Base-by-base conservation (phyloP, 2,113 vertebrate species). In the Gobiocypris rarus region DNA sequence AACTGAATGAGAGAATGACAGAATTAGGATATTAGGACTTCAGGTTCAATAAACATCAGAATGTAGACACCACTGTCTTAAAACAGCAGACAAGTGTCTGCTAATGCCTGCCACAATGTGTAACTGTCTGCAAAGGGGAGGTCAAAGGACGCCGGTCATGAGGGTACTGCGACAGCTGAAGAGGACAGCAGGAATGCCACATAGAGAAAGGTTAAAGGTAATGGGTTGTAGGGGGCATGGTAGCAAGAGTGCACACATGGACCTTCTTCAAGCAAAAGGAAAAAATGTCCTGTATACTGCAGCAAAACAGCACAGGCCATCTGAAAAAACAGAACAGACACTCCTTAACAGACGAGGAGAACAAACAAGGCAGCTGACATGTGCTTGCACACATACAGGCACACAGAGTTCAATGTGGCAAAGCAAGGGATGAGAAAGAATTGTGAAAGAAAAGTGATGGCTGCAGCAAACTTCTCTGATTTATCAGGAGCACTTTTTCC, bases 131-230 rank as follows among this genome's bases (percentile, higher is more conserved):
- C 28, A 74, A 77, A 74, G 8, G 54, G 48, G 24, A 48, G 80
- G 80, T 82, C 48, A 82, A 70, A 82, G 65, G 17, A 3, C 63
- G 54, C 10, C 3, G 65, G 65, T 54, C 63, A 54, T 56, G 19
- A 41, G 48, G 65, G 26, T 56, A 41, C 45, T 38, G 45, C 1
- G 19, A 82, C 78, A 84, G 59, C 71, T 70, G 73, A 43, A 19
- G 54, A 24, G 69, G 76, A 22, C 65, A 61, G 56, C 38, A 63
- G 61, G 54, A 63, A 82, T 61, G 45, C 43, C 77, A 75, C 19
- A 17, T 59, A 31, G 15, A 28, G 26, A 65, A 75, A 80, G 75
- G 67, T 81, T 56, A 87, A 52, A 50, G 83, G 77, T 87, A 74
- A 78, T 15, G 50, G 41, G 43, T 52, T 54, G 26, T 28, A 71